A percentile compares a stretch with the other conserved stretches of the same genome.
Evolutionary conservation across 2,113 vertebrate genomes (phyloP).

Genomic region (Macrotus californicus): DNA sequence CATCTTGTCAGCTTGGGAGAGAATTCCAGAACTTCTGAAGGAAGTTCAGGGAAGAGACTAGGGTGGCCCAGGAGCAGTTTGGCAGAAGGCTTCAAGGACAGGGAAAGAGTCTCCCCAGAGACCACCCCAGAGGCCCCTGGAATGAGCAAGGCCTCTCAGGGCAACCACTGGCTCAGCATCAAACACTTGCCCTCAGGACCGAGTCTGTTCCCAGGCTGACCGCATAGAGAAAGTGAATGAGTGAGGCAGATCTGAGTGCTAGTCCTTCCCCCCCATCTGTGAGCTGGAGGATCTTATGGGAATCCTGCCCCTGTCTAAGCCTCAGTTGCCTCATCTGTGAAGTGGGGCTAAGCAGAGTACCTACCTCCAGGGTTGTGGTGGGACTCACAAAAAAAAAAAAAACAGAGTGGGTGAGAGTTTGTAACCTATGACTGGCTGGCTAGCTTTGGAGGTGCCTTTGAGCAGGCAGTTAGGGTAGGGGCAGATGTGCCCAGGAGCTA

Average conservation of each 20-base stretch:
- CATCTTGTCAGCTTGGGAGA: neutral
- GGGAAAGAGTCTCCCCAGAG: neutral
- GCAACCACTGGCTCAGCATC: neutral
- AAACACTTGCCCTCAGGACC: neutral
- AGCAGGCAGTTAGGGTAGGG: neutral
- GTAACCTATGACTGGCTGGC: neutral
- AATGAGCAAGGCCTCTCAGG: neutral
- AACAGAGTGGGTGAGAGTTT: neutral
- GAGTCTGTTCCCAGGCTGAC: neutral
- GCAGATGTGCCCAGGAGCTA: conserved; percentile 49
- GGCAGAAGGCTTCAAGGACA: neutral
- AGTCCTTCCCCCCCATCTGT: neutral
- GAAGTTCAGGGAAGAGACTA: neutral
- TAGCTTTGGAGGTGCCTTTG: neutral
- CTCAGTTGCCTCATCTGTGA: conserved; percentile 48
- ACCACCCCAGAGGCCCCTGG: neutral
- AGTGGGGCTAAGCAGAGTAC: conserved; percentile 11
- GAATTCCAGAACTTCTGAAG: neutral
- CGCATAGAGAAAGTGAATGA: neutral
- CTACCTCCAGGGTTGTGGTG: neutral
- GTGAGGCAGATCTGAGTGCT: neutral
- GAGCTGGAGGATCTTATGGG: neutral
- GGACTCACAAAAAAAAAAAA: neutral
- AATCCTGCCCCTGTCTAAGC: neutral
- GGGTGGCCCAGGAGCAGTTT: neutral